Conservation (phyloP, 2,888 invertebrate species). For the Dryococelus australis region DNA sequence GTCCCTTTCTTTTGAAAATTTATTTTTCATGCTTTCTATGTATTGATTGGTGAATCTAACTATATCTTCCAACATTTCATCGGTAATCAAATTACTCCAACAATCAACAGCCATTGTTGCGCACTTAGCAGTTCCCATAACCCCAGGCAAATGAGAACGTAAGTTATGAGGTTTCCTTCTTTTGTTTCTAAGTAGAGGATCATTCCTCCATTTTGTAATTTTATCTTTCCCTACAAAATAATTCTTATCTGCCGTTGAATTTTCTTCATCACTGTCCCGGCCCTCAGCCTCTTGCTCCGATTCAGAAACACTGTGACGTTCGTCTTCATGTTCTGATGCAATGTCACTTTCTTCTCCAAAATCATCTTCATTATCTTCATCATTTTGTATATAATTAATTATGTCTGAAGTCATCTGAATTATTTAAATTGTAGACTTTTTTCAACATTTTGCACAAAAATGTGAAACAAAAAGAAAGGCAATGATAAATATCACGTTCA, state of each 20-base stretch:
- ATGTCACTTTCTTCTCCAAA: conserved; percentile 2
- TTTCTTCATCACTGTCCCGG: not conserved
- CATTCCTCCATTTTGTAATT: not conserved
- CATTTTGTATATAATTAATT: not conserved
- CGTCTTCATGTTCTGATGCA: conserved; percentile 21
- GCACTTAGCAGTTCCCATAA: conserved; percentile 45
- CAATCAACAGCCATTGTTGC: no score
- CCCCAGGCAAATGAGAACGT: conserved; percentile 44
- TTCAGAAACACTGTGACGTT: not conserved
- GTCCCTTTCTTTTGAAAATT: no score
- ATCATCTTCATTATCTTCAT: not conserved
- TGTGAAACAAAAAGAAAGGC: no score
- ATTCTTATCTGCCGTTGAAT: not conserved
- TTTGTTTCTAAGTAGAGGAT: not conserved
- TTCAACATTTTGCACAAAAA: no score
- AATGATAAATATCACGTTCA: no score
- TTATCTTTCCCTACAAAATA: conserved; percentile 22
- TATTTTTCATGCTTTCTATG: no score
- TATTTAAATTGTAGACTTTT: no score
- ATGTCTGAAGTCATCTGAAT: no score
- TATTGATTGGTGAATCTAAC: no score
- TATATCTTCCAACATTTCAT: no score
- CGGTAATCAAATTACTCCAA: no score
- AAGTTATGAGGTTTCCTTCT: not conserved
- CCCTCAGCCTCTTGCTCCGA: not conserved